Percentiles rank a stretch among this genome's conserved stretches.
Conservation (phyloP, 1,140 invertebrate genomes). For the Dinoponera quadriceps region DNA sequence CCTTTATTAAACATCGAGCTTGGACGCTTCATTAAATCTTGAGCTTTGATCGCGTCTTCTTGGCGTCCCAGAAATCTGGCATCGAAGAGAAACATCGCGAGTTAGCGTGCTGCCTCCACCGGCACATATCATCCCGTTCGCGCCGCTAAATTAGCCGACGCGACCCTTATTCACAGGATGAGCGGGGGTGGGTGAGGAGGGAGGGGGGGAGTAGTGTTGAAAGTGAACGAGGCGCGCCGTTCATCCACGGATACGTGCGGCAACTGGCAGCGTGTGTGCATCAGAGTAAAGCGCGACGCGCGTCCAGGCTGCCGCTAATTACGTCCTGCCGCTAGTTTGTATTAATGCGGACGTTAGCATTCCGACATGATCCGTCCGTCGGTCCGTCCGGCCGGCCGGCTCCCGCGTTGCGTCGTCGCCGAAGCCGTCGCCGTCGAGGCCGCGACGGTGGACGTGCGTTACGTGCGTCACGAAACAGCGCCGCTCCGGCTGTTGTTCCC, state of each 20-base stretch:
- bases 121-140: neutral
- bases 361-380: slow-evolving; percentile 57
- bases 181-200: too few species aligned
- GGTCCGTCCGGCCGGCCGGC: slow-evolving; percentile 46
- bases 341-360: slow-evolving; percentile 80
- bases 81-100: too few species aligned
- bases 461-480: slow-evolving; percentile 48
- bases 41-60: too few species aligned
- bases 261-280: slow-evolving; percentile 48
- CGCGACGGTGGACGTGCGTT: slow-evolving; percentile 44
- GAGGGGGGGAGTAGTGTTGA: slow-evolving; percentile 45
- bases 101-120: neutral
- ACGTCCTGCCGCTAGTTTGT: slow-evolving; percentile 75
- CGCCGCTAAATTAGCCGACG: neutral
- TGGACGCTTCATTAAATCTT: too few species aligned
- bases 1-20: too few species aligned
- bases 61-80: too few species aligned
- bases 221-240: slow-evolving; percentile 48
- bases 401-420: slow-evolving; percentile 61
- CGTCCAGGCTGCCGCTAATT: slow-evolving; percentile 73
- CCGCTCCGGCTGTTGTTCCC: slow-evolving; percentile 47
- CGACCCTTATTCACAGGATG: neutral
- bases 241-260: slow-evolving; percentile 12
- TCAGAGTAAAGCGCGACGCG: slow-evolving; percentile 68
- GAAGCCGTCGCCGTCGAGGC: slow-evolving; percentile 14